A percentile compares a stretch with the other conserved stretches of the same genome.
phyloP scores from a whole-genome alignment of 2,113 vertebrate genomes.

The Syngnathus scovelli region DNA sequence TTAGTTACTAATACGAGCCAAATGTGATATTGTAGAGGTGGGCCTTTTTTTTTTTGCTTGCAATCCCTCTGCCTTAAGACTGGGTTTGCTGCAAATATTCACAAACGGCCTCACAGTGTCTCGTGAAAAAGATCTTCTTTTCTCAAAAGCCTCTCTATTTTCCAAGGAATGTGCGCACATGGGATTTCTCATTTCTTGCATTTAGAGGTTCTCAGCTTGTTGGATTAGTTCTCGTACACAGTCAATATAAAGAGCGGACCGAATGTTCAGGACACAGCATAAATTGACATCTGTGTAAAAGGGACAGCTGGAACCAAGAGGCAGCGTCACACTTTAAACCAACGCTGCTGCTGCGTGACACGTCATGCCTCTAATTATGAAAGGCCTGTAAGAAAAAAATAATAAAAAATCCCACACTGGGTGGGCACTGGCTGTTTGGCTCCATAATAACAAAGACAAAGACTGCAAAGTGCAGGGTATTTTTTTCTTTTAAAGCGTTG shows the following conservation, averaged over 20 bases:
- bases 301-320: conserved; percentile 3
- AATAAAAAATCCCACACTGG: conserved; percentile 1
- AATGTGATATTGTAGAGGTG: neutral
- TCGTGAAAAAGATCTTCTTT: conserved; percentile 40
- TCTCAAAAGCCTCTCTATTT: conserved; percentile 39
- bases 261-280: neutral
- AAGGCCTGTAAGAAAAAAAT: neutral
- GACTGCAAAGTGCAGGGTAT: neutral
- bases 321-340: neutral
- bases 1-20: conserved; percentile 1
- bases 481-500: neutral
- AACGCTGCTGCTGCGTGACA: neutral
- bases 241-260: neutral
- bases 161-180: conserved; percentile 40
- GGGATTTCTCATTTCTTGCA: conserved; percentile 37
- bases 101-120: conserved; percentile 22
- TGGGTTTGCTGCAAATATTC: conserved; percentile 8
- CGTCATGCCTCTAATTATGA: conserved; percentile 5
- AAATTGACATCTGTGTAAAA: conserved; percentile 2
- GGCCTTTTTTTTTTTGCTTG: conserved; percentile 12
- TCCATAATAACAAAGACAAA: neutral
- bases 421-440: neutral
- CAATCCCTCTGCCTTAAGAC: conserved; percentile 6
- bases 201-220: conserved; percentile 17
- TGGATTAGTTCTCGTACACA: conserved; percentile 9